A percentile compares a stretch with the other conserved stretches of the same genome.
These are phyloP conservation scores for Philereme vetulata DNA, from an alignment of 2,888 invertebrate species.

Conservation along the genomic window DNA sequence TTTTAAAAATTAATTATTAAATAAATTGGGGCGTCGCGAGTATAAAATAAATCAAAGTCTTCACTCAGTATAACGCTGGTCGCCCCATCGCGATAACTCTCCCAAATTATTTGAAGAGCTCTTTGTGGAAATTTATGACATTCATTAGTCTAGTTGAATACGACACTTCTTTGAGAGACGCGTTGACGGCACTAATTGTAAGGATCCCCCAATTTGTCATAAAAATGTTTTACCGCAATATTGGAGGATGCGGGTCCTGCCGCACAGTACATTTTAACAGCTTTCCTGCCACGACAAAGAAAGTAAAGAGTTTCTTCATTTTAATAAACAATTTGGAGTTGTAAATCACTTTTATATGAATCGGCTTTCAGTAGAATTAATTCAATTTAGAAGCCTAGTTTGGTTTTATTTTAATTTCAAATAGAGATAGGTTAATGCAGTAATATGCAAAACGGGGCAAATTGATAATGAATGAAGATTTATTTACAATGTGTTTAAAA, in stretches of 20 bases:
- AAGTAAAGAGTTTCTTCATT: slow-evolving; percentile 35
- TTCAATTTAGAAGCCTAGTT: slow-evolving; percentile 18
- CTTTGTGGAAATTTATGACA: slow-evolving; percentile 68
- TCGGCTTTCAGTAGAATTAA: slow-evolving; percentile 24
- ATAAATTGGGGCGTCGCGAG: slow-evolving; percentile 30
- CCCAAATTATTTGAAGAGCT: slow-evolving; percentile 64
- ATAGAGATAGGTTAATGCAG: neutral
- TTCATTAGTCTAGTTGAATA: slow-evolving; percentile 75
- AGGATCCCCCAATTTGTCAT: slow-evolving; percentile 69
- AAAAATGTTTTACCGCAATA: slow-evolving; percentile 59
- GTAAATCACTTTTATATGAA: slow-evolving; percentile 29
- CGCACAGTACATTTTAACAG: slow-evolving; percentile 34
- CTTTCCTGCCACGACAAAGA: slow-evolving; percentile 30
- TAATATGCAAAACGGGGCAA: neutral
- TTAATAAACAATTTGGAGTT: slow-evolving; percentile 31
- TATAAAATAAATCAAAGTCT: slow-evolving; percentile 40
- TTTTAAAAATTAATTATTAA: no score
- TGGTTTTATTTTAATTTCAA: slow-evolving; percentile 1
- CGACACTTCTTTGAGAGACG: slow-evolving; percentile 71
- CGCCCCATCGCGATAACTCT: slow-evolving; percentile 55
- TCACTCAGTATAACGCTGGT: slow-evolving; percentile 31
- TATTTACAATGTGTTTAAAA: no score
- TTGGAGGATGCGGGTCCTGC: slow-evolving; percentile 37
- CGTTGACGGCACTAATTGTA: slow-evolving; percentile 72
- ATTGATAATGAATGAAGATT: no score